phyloP scores from a whole-genome alignment of 2,797 vertebrate genomes.

The Danio albolineatus region DNA sequence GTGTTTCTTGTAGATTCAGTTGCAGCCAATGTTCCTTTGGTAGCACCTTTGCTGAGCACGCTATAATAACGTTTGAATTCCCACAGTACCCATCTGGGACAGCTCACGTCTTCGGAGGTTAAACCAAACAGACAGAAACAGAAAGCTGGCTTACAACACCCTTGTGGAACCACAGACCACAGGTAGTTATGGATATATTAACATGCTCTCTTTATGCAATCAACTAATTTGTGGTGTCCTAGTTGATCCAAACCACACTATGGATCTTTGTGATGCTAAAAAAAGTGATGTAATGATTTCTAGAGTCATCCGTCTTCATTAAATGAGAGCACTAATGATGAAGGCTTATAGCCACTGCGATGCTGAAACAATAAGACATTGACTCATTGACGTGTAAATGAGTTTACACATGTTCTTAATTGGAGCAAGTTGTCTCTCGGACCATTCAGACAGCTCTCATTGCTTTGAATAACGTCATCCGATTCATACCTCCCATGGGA shows the following conservation, averaged over 20 bases:
- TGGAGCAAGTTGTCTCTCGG: constrained; percentile 30
- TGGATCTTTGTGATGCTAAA: constrained; percentile 4
- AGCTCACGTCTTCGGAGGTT: constrained; percentile 61
- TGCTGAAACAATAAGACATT: constrained; percentile 38
- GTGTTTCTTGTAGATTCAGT: constrained; percentile 22
- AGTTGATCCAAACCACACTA: constrained; percentile 11
- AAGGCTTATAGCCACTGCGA: constrained; percentile 35
- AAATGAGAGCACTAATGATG: constrained; percentile 42
- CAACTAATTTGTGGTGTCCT: constrained; percentile 37
- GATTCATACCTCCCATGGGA: not conserved
- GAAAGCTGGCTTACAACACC: constrained; percentile 68
- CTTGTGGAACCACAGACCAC: constrained; percentile 71
- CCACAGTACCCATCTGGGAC: constrained; percentile 73
- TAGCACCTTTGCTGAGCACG: constrained; percentile 33
- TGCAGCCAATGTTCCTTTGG: constrained; percentile 21
- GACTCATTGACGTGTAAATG: constrained; percentile 20
- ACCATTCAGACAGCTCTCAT: not conserved
- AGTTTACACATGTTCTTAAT: constrained; percentile 54
- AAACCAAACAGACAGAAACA: constrained; percentile 67
- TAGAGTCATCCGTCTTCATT: constrained; percentile 23
- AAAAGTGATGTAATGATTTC: constrained; percentile 25
- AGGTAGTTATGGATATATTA: constrained; percentile 72
- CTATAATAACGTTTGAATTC: constrained; percentile 38
- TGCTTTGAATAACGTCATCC: constrained; percentile 26
- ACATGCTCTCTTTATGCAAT: constrained; percentile 44